Conservation (phyloP, 2,113 vertebrate genomes). For the Triplophysa tibetana region DNA sequence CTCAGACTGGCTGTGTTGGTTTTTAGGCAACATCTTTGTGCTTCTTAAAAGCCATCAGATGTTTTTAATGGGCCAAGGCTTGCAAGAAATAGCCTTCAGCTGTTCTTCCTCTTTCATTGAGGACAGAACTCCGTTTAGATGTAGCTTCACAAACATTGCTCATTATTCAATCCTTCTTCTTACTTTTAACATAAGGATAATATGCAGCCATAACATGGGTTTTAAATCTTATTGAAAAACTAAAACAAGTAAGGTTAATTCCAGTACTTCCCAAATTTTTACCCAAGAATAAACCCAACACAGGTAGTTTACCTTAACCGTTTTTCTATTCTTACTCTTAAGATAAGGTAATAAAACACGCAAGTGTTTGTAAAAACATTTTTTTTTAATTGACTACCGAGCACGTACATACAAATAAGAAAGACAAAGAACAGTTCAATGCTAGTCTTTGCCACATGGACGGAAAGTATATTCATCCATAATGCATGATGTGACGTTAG, state of each 20-base stretch:
- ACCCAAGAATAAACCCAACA: not conserved
- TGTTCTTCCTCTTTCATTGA: constrained; percentile 3
- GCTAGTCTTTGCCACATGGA: constrained; percentile 6
- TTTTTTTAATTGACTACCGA: not conserved
- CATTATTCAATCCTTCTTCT: not conserved
- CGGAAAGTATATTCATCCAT: constrained; percentile 26
- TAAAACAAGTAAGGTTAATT: constrained; percentile 8
- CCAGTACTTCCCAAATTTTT: not conserved
- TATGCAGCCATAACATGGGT: not conserved
- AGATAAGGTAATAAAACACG: not conserved
- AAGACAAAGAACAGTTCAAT: not conserved
- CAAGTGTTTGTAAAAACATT: not conserved
- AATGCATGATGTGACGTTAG: constrained; percentile 34
- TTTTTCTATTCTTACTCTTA: not conserved
- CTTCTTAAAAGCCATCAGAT: constrained; percentile 24
- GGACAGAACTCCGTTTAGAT: not conserved
- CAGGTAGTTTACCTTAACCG: not conserved
- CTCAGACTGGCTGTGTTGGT: constrained; percentile 8
- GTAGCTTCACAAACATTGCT: not conserved
- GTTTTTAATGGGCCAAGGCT: constrained; percentile 25
- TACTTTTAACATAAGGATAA: not conserved
- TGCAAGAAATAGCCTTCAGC: constrained; percentile 5
- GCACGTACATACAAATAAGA: constrained; percentile 3
- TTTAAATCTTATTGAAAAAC: constrained; percentile 7
- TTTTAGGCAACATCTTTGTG: constrained; percentile 25